Conservation (phyloP, 2,113 vertebrate genomes). For the Lophochroa leadbeateri region DNA sequence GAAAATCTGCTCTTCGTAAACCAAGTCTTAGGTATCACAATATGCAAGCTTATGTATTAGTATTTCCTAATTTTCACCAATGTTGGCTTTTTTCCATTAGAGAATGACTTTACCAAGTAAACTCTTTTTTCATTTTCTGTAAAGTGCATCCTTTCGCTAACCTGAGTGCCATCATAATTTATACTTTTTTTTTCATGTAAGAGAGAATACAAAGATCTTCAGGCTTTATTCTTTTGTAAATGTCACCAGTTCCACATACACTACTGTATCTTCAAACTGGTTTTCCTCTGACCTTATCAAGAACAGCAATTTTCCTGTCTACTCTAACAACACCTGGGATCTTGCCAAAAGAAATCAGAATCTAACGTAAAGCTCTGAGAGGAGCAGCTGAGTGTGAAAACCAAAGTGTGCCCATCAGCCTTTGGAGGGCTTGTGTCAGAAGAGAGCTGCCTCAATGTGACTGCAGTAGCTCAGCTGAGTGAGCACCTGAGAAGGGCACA, state of each 20-base stretch:
- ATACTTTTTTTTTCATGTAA: background rate
- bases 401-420: background rate
- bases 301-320: background rate
- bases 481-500: background rate
- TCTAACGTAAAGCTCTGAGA: background rate
- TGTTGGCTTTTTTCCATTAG: background rate
- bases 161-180: background rate
- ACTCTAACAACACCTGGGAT: background rate
- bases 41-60: background rate
- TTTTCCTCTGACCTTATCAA: conserved; percentile 43
- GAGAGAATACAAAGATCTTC: background rate
- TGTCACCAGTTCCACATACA: background rate
- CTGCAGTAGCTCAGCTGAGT: background rate
- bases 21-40: background rate
- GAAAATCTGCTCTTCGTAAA: background rate
- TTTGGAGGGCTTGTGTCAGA: background rate
- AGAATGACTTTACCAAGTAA: background rate
- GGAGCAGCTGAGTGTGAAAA: background rate
- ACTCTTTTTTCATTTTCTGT: background rate
- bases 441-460: background rate
- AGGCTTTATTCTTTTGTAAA: conserved; percentile 20
- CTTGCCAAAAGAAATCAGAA: conserved; percentile 34
- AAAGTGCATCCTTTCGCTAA: background rate
- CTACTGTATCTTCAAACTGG: background rate
- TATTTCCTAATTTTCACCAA: background rate